A percentile compares a stretch with the other conserved stretches of the same genome.
Conservation (phyloP, 2,797 vertebrate genomes). For the Cyprinodon diabolis region DNA sequence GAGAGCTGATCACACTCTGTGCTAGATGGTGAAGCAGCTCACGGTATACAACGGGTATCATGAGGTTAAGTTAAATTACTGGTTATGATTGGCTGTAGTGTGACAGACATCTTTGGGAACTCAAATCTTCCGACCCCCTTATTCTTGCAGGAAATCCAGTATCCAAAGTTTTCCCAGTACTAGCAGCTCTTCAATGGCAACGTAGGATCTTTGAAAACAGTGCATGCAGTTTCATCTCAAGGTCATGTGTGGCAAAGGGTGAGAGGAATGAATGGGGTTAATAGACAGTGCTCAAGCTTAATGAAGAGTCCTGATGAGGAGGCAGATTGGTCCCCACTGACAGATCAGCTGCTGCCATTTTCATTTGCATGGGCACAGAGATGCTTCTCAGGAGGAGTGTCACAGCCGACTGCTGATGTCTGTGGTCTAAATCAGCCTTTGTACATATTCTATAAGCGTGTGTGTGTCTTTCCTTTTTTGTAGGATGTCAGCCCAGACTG, state of each 20-base stretch:
- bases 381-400: slow-evolving; percentile 48
- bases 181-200: slow-evolving; percentile 30
- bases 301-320: slow-evolving; percentile 70
- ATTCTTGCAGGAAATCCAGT: slow-evolving; percentile 1
- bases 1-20: slow-evolving; percentile 46
- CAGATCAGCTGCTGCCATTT: slow-evolving; percentile 63
- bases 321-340: slow-evolving; percentile 56
- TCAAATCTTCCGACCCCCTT: slow-evolving; percentile 19
- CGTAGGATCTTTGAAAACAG: slow-evolving; percentile 38
- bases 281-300: slow-evolving; percentile 66
- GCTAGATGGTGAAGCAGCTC: slow-evolving; percentile 40
- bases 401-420: slow-evolving; percentile 51
- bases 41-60: slow-evolving; percentile 26
- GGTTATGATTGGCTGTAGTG: slow-evolving; percentile 45
- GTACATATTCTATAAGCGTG: slow-evolving; percentile 6
- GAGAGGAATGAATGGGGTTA: slow-evolving; percentile 59
- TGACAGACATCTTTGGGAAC: slow-evolving; percentile 16
- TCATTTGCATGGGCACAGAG: slow-evolving; percentile 65
- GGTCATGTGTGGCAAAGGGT: slow-evolving; percentile 51
- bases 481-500: slow-evolving; percentile 7
- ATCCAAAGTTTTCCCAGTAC: slow-evolving; percentile 27
- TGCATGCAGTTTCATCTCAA: slow-evolving; percentile 55
- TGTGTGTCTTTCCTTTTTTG: slow-evolving; percentile 17
- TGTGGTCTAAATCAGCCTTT: slow-evolving; percentile 35
- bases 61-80: slow-evolving; percentile 38